phyloP scores from a whole-genome alignment of 1,140 invertebrate genomes.

The Leptonema lineaticorne region DNA sequence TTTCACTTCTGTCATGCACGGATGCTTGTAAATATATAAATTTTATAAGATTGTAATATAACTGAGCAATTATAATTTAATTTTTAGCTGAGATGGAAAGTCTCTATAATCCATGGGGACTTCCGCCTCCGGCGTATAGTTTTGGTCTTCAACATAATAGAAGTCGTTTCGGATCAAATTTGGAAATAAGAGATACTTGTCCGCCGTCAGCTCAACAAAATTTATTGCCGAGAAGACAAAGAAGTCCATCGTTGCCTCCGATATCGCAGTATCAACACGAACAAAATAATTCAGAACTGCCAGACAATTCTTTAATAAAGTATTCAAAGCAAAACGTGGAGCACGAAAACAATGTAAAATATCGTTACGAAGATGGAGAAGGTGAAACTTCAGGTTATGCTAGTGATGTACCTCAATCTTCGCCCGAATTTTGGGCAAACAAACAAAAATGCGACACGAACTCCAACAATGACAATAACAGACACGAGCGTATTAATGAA shows the following conservation, averaged over 20 bases:
- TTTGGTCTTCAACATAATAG: slow-evolving; percentile 50
- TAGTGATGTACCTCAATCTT: slow-evolving; percentile 61
- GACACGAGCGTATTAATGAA: slow-evolving; percentile 47
- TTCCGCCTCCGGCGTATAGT: slow-evolving; percentile 47
- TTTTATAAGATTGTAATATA: neutral
- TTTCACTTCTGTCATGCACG: neutral
- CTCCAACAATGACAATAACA: slow-evolving; percentile 44
- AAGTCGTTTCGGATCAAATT: slow-evolving; percentile 53
- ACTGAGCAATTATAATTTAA: neutral
- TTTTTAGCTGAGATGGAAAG: slow-evolving; percentile 61
- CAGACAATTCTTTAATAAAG: neutral
- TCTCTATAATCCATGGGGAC: slow-evolving; percentile 56
- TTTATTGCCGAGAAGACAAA: slow-evolving; percentile 48
- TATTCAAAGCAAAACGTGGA: neutral
- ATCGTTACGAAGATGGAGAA: slow-evolving; percentile 59
- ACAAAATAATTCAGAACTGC: neutral
- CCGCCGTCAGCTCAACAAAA: slow-evolving; percentile 51
- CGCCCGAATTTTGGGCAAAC: slow-evolving; percentile 44
- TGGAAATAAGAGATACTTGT: slow-evolving; percentile 53
- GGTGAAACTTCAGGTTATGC: slow-evolving; percentile 72
- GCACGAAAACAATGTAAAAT: slow-evolving; percentile 48
- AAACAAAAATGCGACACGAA: slow-evolving; percentile 45
- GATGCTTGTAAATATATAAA: neutral
- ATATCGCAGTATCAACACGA: slow-evolving; percentile 48
- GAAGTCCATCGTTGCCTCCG: slow-evolving; percentile 63